These are phyloP conservation scores for Amblyjoppa fuscipennis DNA, from an alignment of 2,888 invertebrate genomes.

Conservation along the genomic window DNA sequence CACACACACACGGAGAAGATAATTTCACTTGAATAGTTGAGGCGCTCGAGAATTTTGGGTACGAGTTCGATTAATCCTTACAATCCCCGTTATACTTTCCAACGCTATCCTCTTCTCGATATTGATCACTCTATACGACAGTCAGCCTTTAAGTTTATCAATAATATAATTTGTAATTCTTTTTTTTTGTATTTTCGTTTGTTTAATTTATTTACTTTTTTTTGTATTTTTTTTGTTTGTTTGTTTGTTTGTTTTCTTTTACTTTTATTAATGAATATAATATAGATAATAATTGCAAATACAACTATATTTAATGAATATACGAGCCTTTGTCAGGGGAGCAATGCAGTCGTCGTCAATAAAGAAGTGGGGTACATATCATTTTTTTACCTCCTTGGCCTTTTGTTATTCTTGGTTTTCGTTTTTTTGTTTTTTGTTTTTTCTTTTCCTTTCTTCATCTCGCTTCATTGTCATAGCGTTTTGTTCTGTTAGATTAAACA, in stretches of 20 bases:
- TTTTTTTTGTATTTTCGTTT: constrained; percentile 45
- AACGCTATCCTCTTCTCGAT: constrained; percentile 54
- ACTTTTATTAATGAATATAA: constrained; percentile 77
- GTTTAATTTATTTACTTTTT: constrained; percentile 23
- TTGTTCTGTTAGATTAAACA: constrained; percentile 7
- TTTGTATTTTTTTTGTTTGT: constrained; percentile 53
- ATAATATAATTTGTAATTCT: constrained; percentile 72
- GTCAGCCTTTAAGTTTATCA: constrained; percentile 64
- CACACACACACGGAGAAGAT: constrained; percentile 20
- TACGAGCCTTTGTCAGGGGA: constrained; percentile 82
- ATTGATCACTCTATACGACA: constrained; percentile 55
- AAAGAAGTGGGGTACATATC: constrained; percentile 75
- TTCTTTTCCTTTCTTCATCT: constrained; percentile 41
- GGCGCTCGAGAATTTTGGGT: neutral
- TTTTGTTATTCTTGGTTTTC: constrained; percentile 50
- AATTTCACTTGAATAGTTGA: neutral
- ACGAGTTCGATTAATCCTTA: constrained; percentile 15
- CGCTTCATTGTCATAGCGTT: constrained; percentile 30
- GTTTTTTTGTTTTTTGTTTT: constrained; percentile 42
- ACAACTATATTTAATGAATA: constrained; percentile 81
- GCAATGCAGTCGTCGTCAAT: constrained; percentile 81
- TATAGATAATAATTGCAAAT: constrained; percentile 81
- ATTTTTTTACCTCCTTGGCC: constrained; percentile 66
- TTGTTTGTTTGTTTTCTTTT: constrained; percentile 56
- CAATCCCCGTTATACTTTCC: constrained; percentile 5